Evolutionary conservation across 2,113 vertebrate genomes (phyloP), one percentile per base, ranked within the genome.

Genomic region (Chlorodrepanis virens): DNA sequence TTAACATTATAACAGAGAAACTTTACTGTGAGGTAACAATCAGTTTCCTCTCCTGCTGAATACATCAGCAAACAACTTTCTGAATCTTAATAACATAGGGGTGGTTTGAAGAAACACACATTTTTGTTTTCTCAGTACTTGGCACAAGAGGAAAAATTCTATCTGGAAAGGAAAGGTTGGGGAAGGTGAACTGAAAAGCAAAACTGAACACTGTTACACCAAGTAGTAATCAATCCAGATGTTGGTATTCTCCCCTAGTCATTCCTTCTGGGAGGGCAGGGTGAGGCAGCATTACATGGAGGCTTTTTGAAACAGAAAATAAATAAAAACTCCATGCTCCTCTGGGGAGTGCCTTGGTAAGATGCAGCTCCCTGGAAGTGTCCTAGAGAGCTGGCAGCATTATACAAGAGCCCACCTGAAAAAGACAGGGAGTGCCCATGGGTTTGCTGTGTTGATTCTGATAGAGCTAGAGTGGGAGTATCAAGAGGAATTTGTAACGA

Each of bases 1-100:
- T 86, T 93, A 96, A 94, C 52, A 85, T 76, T 89, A 31, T 81
- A 94, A 42, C 23, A 44, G 37, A 86, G 35, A 91, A 74, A 64
- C 39, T 89, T 61, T 29, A 53, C 40, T 37, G 33, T 24, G 49
- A 87, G 45, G 57, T 40, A 78, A 71, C 50, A 76, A 83, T 67
- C 45, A 49, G 64, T 74, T 47, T 87, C 69, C 35, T 81, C 64
- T 56, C 33, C 71, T 63, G 25, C 29, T 75, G 83, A 92, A 94
- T 80, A 74, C 49, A 81, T 80, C 50, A 61, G 65, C 33, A 91
- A 90, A 88, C 59, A 54, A 20, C 69, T 85, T 95, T 79, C 74
- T 67, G 44, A 94, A 84, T 65, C n/a, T 68, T 94, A 89, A 44
- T 56, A 76, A 82, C 52, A 70, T 4, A 42, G 14, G 9, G 31